These are phyloP conservation scores for Erannis defoliaria DNA, from an alignment of 2,888 invertebrate species.

Conservation along the genomic window DNA sequence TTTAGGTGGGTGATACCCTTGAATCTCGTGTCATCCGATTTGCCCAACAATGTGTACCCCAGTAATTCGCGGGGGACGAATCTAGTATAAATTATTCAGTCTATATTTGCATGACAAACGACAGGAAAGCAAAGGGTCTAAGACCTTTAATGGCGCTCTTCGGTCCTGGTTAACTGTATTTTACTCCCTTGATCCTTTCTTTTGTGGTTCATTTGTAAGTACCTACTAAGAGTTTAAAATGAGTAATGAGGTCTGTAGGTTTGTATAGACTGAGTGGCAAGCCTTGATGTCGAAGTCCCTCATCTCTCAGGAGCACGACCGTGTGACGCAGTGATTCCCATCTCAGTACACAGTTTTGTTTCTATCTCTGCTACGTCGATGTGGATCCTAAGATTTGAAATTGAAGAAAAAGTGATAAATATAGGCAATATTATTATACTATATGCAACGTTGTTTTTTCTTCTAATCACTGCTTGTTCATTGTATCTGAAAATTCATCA, in stretches of 20 bases:
- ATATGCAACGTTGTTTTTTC: no score
- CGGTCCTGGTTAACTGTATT: conserved; percentile 62
- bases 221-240: neutral
- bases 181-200: conserved; percentile 61
- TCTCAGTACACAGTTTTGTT: no score
- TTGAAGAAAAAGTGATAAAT: no score
- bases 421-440: no score
- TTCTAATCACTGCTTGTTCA: no score
- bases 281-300: no score
- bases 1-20: conserved; percentile 43
- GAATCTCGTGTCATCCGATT: conserved; percentile 58
- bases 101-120: conserved; percentile 84
- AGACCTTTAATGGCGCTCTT: conserved; percentile 76
- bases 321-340: no score
- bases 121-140: conserved; percentile 71
- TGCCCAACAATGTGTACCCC: conserved; percentile 67
- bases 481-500: no score
- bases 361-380: no score
- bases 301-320: no score
- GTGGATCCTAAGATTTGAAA: no score
- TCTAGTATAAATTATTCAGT: conserved; percentile 82
- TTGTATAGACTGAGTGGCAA: no score
- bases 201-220: conserved; percentile 8
- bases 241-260: neutral
- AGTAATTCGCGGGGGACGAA: conserved; percentile 72